Conservation (phyloP, 2,797 vertebrate species). For the Mycteria americana region DNA sequence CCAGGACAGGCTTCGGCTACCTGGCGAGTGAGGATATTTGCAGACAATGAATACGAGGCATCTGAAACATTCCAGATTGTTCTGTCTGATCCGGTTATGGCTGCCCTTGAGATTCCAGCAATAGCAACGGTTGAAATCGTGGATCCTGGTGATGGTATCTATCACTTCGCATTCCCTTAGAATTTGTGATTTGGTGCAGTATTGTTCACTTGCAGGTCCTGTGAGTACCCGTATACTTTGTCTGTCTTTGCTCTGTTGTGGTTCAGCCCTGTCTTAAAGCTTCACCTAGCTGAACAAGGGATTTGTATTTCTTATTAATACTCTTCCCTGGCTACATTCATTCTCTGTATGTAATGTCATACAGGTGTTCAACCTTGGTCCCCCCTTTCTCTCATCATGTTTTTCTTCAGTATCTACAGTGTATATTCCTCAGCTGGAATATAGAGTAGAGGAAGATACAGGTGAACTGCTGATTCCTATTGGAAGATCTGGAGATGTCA, state of each 20-base stretch:
- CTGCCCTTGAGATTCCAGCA: conserved; percentile 83
- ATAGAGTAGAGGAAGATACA: conserved; percentile 82
- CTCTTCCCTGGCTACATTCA: neutral
- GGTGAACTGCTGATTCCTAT: conserved; percentile 86
- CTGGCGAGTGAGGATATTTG: conserved; percentile 87
- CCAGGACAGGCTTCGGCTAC: conserved; percentile 84
- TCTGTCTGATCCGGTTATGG: conserved; percentile 85
- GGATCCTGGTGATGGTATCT: conserved; percentile 86
- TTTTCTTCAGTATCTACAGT: conserved; percentile 82
- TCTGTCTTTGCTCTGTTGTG: neutral
- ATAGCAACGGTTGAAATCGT: conserved; percentile 82
- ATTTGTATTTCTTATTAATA: neutral
- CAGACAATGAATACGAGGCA: conserved; percentile 84
- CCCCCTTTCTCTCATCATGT: neutral
- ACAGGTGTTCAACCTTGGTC: neutral
- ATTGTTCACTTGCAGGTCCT: neutral
- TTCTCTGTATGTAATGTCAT: neutral
- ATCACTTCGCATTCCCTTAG: neutral
- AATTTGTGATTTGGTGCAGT: neutral
- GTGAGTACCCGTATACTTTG: neutral
- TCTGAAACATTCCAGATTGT: conserved; percentile 87
- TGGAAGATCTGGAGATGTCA: conserved; percentile 81
- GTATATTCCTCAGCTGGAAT: conserved; percentile 85
- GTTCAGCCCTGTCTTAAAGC: neutral
- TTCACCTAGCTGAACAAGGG: neutral